These are phyloP conservation scores for Amniataba percoides DNA, from an alignment of 2,797 vertebrate species.

Conservation along the genomic window DNA sequence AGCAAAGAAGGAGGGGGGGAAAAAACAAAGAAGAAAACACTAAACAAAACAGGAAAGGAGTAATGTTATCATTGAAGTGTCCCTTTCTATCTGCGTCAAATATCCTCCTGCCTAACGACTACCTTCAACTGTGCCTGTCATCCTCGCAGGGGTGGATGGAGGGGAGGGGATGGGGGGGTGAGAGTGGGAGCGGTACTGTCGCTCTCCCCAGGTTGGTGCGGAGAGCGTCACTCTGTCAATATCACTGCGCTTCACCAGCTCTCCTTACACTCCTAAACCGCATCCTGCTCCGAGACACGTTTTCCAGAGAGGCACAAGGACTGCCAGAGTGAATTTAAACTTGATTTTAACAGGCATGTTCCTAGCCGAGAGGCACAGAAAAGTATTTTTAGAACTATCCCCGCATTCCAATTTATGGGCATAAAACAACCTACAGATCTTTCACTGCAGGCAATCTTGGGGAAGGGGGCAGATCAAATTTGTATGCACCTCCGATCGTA, in stretches of 20 bases:
- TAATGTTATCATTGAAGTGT: slow-evolving; percentile 86
- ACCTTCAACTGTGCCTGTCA: slow-evolving; percentile 82
- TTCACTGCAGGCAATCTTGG: slow-evolving; percentile 76
- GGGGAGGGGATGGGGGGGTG: slow-evolving; percentile 45
- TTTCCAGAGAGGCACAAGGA: slow-evolving; percentile 84
- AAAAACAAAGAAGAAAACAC: slow-evolving; percentile 50
- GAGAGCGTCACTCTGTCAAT: slow-evolving; percentile 81
- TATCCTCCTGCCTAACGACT: slow-evolving; percentile 84
- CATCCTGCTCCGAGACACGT: slow-evolving; percentile 82
- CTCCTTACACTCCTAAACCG: slow-evolving; percentile 80
- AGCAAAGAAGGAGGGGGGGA: slow-evolving; percentile 51
- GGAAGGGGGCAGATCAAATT: slow-evolving; percentile 82
- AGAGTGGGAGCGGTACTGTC: slow-evolving; percentile 45
- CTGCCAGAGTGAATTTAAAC: slow-evolving; percentile 87
- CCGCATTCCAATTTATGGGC: slow-evolving; percentile 86
- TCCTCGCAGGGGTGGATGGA: slow-evolving; percentile 65
- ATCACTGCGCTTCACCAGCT: slow-evolving; percentile 81
- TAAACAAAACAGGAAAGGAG: slow-evolving; percentile 71
- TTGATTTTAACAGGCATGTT: slow-evolving; percentile 89
- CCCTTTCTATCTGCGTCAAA: slow-evolving; percentile 86
- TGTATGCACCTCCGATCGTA: slow-evolving; percentile 76
- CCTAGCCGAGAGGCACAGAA: slow-evolving; percentile 81
- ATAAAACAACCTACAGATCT: slow-evolving; percentile 86
- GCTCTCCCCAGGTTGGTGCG: slow-evolving; percentile 79
- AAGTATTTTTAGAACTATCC: slow-evolving; percentile 88